These are phyloP conservation scores for Drosophila rubida DNA, from an alignment of 2,888 invertebrate species.

Conservation along the genomic window DNA sequence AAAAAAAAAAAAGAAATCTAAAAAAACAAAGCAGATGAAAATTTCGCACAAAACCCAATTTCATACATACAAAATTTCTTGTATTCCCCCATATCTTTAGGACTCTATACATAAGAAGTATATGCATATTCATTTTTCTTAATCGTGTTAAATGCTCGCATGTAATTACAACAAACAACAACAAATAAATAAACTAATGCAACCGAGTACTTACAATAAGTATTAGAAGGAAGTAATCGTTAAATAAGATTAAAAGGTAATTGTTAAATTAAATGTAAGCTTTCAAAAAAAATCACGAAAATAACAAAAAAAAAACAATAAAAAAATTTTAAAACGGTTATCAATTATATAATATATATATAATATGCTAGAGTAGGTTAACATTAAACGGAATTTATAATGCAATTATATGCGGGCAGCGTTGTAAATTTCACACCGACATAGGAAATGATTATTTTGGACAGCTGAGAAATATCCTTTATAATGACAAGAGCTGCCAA, in stretches of 20 bases:
- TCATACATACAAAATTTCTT: constrained; percentile 60
- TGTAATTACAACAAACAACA: constrained; percentile 50
- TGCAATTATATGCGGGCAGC: constrained; percentile 54
- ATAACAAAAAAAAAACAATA: constrained; percentile 24
- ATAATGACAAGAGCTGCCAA: constrained; percentile 38
- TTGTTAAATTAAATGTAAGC: constrained; percentile 68
- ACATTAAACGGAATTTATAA: constrained; percentile 42
- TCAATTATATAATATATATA: constrained; percentile 66
- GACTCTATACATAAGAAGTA: constrained; percentile 47
- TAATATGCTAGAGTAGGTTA: constrained; percentile 61
- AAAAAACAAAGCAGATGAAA: constrained; percentile 9
- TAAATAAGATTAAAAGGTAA: constrained; percentile 66
- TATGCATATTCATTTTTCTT: constrained; percentile 63
- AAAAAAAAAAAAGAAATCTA: constrained; percentile 18
- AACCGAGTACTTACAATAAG: constrained; percentile 56
- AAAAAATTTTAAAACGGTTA: constrained; percentile 62
- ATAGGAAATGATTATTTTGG: constrained; percentile 36
- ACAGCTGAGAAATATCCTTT: constrained; percentile 23
- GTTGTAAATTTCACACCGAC: constrained; percentile 28
- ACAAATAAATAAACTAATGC: constrained; percentile 33
- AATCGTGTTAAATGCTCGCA: constrained; percentile 59
- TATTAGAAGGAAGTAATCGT: constrained; percentile 64
- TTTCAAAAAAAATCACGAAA: constrained; percentile 43
- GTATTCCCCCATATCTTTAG: constrained; percentile 65
- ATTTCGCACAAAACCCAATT: constrained; percentile 32